Percentiles rank a stretch among this genome's conserved stretches.
Evolutionary conservation across 1,140 invertebrate genomes (phyloP).

Genomic region (Drosophila murphyi): DNA sequence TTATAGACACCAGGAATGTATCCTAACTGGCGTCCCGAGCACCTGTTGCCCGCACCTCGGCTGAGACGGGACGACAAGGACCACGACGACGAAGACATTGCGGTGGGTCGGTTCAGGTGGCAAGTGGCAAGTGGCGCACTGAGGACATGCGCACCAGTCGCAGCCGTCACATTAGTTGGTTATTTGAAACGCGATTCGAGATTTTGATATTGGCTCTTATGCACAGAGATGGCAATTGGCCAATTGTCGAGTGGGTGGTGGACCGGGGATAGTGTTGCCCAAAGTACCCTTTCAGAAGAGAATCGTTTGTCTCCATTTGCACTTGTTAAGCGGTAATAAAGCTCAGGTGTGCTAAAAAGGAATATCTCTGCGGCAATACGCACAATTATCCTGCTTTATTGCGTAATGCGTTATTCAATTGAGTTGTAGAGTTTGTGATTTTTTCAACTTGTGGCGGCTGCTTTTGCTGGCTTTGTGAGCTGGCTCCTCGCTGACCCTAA

Average conservation of each 20-base stretch:
- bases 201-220: conserved; percentile 24
- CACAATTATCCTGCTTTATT: conserved; percentile 72
- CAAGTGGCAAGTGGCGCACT: background rate
- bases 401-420: conserved; percentile 60
- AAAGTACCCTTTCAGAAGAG: conserved; percentile 1
- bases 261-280: conserved; percentile 10
- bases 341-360: conserved; percentile 65
- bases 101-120: background rate
- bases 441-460: conserved; percentile 7
- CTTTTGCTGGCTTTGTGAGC: background rate
- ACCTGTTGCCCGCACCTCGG: conserved; percentile 57
- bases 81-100: background rate
- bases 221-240: conserved; percentile 36
- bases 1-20: conserved; percentile 52
- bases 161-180: conserved; percentile 22
- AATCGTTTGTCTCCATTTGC: conserved; percentile 4
- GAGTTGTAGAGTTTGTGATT: conserved; percentile 25
- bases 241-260: conserved; percentile 21
- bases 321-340: conserved; percentile 55
- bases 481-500: background rate
- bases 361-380: conserved; percentile 33
- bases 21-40: conserved; percentile 24
- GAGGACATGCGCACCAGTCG: conserved; percentile 65
- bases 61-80: background rate
- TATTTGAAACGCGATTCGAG: conserved; percentile 41